These are phyloP conservation scores for Cheilosia grossa DNA, from an alignment of 2,888 invertebrate genomes.

Conservation along the genomic window DNA sequence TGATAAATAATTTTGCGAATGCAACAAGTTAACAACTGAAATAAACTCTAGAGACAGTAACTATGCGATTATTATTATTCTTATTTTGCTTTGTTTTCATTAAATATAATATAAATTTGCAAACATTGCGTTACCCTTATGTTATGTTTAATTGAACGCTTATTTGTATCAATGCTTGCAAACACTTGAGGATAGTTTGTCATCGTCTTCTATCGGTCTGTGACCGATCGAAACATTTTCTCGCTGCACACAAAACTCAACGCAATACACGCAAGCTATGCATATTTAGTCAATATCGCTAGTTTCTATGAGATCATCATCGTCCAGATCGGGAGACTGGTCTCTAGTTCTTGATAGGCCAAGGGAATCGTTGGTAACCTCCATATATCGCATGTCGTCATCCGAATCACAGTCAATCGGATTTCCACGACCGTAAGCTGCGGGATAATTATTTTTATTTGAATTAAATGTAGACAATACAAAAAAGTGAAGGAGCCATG, in stretches of 20 bases:
- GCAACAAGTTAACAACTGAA: conserved; percentile 15
- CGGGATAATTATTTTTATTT: conserved; percentile 18
- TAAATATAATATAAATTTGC: conserved; percentile 59
- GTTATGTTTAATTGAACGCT: conserved; percentile 59
- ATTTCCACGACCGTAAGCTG: conserved; percentile 81
- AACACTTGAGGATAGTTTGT: conserved; percentile 68
- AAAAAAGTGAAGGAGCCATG: background rate
- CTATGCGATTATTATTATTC: conserved; percentile 56
- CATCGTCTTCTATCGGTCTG: conserved; percentile 49
- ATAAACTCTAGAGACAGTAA: conserved; percentile 40
- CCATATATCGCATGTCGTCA: conserved; percentile 79
- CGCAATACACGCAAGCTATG: conserved; percentile 39
- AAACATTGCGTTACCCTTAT: conserved; percentile 57
- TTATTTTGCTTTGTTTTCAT: conserved; percentile 45
- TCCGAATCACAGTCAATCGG: conserved; percentile 79
- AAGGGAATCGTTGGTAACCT: conserved; percentile 79
- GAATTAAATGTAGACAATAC: background rate
- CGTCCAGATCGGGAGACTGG: conserved; percentile 80
- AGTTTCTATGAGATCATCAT: conserved; percentile 80
- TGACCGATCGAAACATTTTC: conserved; percentile 39
- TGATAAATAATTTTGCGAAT: conserved; percentile 5
- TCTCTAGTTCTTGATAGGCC: conserved; percentile 72
- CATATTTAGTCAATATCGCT: conserved; percentile 81
- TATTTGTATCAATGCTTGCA: conserved; percentile 63
- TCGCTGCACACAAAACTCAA: conserved; percentile 41